These are phyloP conservation scores for Luffia ferchaultella DNA, from an alignment of 2,888 invertebrate species.

Conservation along the genomic window DNA sequence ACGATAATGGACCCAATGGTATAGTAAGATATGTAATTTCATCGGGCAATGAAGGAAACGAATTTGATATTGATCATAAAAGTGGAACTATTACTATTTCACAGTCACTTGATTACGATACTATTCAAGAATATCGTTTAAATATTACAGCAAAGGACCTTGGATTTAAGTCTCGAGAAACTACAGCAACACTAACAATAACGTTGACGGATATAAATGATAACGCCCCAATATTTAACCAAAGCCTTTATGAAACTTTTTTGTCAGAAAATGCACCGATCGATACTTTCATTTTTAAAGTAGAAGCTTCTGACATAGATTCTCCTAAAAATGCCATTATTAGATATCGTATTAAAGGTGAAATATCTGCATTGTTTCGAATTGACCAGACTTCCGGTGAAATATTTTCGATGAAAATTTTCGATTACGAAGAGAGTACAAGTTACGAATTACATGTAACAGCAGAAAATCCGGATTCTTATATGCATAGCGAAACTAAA, in stretches of 20 bases:
- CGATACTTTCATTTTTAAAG: slow-evolving; percentile 77
- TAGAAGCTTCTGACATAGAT: slow-evolving; percentile 84
- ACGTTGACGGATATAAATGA: slow-evolving; percentile 93
- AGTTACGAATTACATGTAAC: slow-evolving; percentile 78
- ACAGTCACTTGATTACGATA: slow-evolving; percentile 86
- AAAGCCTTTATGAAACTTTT: slow-evolving; percentile 77
- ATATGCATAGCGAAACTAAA: slow-evolving; percentile 78
- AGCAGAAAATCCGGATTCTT: slow-evolving; percentile 87
- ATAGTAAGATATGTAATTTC: slow-evolving; percentile 85
- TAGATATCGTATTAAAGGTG: slow-evolving; percentile 82
- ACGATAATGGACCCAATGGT: slow-evolving; percentile 90
- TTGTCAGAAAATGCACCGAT: slow-evolving; percentile 84
- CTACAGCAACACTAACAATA: slow-evolving; percentile 84
- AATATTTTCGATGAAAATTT: slow-evolving; percentile 76
- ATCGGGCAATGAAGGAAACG: slow-evolving; percentile 80
- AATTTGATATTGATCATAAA: slow-evolving; percentile 80
- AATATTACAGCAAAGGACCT: slow-evolving; percentile 90
- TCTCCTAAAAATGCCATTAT: slow-evolving; percentile 88
- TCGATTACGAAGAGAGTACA: slow-evolving; percentile 88
- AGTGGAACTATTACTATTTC: slow-evolving; percentile 84
- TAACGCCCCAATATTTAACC: slow-evolving; percentile 88
- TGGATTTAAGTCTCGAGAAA: slow-evolving; percentile 79
- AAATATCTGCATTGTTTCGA: slow-evolving; percentile 76
- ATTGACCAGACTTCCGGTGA: slow-evolving; percentile 82
- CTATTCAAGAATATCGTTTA: slow-evolving; percentile 81